phyloP scores from a whole-genome alignment of 2,888 invertebrate genomes.

The Idaea straminata region DNA sequence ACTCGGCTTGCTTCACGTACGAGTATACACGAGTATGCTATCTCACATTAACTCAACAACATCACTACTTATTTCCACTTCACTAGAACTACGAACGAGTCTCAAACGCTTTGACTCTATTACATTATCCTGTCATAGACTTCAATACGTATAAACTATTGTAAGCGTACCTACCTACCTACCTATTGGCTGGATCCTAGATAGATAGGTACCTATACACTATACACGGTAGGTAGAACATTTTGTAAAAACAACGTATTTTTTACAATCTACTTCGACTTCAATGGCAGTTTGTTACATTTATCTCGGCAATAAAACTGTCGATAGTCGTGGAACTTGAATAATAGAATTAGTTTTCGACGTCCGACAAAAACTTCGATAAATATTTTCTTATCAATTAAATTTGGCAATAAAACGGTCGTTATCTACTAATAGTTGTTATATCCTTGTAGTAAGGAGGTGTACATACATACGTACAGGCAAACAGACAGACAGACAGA shows the following conservation, averaged over 20 bases:
- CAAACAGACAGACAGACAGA: constrained; percentile 31
- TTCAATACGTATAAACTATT: too few relatives aligned
- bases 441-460: constrained; percentile 39
- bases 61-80: too few relatives aligned
- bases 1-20: not conserved
- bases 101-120: too few relatives aligned
- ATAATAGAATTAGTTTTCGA: not conserved
- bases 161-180: not conserved
- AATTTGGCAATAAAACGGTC: constrained; percentile 3
- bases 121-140: too few relatives aligned
- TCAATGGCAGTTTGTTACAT: constrained; percentile 1
- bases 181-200: not conserved
- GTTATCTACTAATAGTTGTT: constrained; percentile 20
- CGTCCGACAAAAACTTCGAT: constrained; percentile 8
- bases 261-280: not conserved
- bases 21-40: too few relatives aligned
- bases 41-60: too few relatives aligned
- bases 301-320: constrained; percentile 3
- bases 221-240: not conserved
- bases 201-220: not conserved
- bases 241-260: not conserved
- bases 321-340: not conserved
- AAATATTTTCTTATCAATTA: constrained; percentile 19
- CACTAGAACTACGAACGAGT: too few relatives aligned
- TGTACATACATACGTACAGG: constrained; percentile 19